phyloP scores from a whole-genome alignment of 2,888 invertebrate species.

The Azorinus chamasolen region DNA sequence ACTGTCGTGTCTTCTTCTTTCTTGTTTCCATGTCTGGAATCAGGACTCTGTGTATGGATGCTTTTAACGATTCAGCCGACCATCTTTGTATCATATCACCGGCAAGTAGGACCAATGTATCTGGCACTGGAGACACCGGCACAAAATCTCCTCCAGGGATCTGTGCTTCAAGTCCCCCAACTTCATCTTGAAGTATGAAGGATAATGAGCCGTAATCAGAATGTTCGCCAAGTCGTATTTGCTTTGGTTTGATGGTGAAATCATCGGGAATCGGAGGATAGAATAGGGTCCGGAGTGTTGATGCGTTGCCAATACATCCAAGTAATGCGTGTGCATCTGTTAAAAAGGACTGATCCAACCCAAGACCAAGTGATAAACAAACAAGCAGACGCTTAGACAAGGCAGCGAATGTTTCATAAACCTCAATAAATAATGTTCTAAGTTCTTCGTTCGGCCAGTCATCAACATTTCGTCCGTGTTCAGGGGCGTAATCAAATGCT shows the following conservation, averaged over 20 bases:
- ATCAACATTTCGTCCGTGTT: background rate
- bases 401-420: constrained; percentile 14
- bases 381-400: constrained; percentile 18
- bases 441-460: constrained; percentile 15
- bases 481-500: constrained; percentile 38
- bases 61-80: constrained; percentile 91
- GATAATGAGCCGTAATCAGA: constrained; percentile 70
- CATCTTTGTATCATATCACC: constrained; percentile 92
- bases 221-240: constrained; percentile 71
- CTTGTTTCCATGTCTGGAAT: constrained; percentile 56
- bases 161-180: constrained; percentile 85
- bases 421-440: background rate
- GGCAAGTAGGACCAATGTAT: constrained; percentile 92
- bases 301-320: constrained; percentile 18
- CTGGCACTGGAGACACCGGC: constrained; percentile 91
- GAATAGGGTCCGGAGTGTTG: constrained; percentile 14
- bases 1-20: constrained; percentile 55
- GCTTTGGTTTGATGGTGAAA: constrained; percentile 55
- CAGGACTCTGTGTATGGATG: constrained; percentile 87
- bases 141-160: constrained; percentile 92
- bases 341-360: constrained; percentile 8
- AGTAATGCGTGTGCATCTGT: constrained; percentile 12
- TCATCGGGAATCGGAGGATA: constrained; percentile 26
- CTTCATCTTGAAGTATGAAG: constrained; percentile 67
- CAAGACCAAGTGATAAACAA: constrained; percentile 27